These are phyloP conservation scores for Pavo muticus DNA, from an alignment of 2,113 vertebrate genomes.

Conservation along the genomic window DNA sequence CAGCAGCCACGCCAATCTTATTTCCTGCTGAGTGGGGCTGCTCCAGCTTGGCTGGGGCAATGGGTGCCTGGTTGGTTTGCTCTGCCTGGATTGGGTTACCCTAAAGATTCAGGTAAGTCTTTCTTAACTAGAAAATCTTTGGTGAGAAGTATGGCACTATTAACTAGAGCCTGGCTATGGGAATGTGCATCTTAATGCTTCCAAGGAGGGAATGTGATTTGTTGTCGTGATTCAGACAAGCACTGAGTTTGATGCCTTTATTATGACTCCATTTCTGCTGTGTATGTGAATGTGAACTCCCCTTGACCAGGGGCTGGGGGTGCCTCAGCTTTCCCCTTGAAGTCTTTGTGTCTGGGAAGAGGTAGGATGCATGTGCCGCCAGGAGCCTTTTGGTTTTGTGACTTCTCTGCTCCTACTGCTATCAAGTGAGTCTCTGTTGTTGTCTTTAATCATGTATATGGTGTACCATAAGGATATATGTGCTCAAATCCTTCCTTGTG, in stretches of 20 bases:
- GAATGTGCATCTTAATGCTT: neutral
- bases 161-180: neutral
- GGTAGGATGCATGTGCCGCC: rapidly evolving
- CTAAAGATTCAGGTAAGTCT: neutral
- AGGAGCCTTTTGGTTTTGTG: neutral
- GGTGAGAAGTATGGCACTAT: neutral
- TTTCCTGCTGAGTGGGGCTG: neutral
- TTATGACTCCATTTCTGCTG: neutral
- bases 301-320: neutral
- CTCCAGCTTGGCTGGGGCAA: neutral
- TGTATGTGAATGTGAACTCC: neutral
- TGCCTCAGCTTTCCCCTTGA: neutral
- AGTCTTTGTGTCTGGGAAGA: neutral
- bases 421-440: neutral
- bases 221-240: neutral
- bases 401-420: neutral
- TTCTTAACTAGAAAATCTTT: neutral
- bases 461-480: rapidly evolving
- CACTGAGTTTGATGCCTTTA: neutral
- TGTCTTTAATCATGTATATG: rapidly evolving
- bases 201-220: neutral
- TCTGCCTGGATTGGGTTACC: neutral
- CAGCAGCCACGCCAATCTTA: neutral
- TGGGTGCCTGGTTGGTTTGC: neutral
- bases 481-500: neutral